phyloP scores from a whole-genome alignment of 2,113 vertebrate species.

The Shinisaurus crocodilurus region DNA sequence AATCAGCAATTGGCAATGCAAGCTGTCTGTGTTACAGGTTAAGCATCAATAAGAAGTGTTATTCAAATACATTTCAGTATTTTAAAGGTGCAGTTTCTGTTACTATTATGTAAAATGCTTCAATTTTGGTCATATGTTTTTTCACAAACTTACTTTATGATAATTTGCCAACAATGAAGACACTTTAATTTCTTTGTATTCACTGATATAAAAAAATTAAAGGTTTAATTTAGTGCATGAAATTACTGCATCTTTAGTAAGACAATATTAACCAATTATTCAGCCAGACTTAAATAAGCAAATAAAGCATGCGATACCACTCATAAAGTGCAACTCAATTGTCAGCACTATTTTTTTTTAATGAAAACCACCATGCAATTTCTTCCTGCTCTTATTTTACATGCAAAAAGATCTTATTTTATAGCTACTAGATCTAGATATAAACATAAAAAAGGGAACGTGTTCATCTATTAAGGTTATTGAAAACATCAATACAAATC shows the following conservation, averaged over 20 bases:
- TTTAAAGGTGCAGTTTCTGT: slow-evolving; percentile 81
- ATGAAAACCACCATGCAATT: slow-evolving; percentile 76
- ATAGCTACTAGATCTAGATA: slow-evolving; percentile 45
- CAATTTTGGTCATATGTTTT: slow-evolving; percentile 57
- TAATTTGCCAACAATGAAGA: slow-evolving; percentile 66
- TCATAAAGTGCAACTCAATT: slow-evolving; percentile 71
- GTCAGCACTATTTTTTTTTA: slow-evolving; percentile 71
- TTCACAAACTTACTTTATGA: slow-evolving; percentile 55
- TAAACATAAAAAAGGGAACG: slow-evolving; percentile 17
- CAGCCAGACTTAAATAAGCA: slow-evolving; percentile 79
- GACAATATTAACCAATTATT: slow-evolving; percentile 75
- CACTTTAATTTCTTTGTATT: slow-evolving; percentile 63
- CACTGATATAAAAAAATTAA: slow-evolving; percentile 50
- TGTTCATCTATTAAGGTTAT: slow-evolving; percentile 43
- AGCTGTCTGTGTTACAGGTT: slow-evolving; percentile 77
- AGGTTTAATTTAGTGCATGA: slow-evolving; percentile 55
- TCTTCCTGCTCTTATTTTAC: slow-evolving; percentile 67
- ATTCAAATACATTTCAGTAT: slow-evolving; percentile 68
- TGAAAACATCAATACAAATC: slow-evolving; percentile 54
- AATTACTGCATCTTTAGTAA: slow-evolving; percentile 81
- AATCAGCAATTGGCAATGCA: slow-evolving; percentile 83
- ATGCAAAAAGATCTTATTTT: slow-evolving; percentile 67
- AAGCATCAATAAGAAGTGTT: slow-evolving; percentile 72
- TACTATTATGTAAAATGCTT: slow-evolving; percentile 62
- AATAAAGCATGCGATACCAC: slow-evolving; percentile 77